Base-by-base conservation (phyloP, 2,113 vertebrate species). In the Anarrhichthys ocellatus region DNA sequence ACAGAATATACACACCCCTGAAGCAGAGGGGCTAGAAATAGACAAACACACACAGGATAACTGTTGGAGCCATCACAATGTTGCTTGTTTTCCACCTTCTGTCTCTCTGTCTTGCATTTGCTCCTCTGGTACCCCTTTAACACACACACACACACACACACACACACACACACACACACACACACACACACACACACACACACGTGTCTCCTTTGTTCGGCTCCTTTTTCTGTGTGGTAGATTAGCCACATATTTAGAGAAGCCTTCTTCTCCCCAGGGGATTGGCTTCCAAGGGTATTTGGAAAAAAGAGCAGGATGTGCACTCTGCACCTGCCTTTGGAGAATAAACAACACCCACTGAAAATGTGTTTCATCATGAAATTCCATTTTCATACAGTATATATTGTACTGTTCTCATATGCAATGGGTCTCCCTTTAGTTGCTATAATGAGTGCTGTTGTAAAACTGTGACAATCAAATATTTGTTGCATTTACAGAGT, bases 231-330 rank as follows among this genome's bases (percentile, higher is more conserved):
- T 80, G 68, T 85, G 76, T 85, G 71, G 88, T 88, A 89, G 71
- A 88, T 92, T 92, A 91, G 87, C 81, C 83, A 91, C 86, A 91
- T 93, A 94, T 94, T 94, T 94, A 92, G 90, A 89, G 86, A 93
- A 89, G 79, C 69, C 65, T 84, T 68, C 71, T 50, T 73, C 67
- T 87, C 89, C 76, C 83, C 73, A 56, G 82, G 89, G 90, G 80
- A 88, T 85, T 90, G 87, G 82, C 81, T 87, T 91, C 87, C 82
- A 44, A 86, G 72, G 85, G 86, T 90, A 78, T 93, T 92, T 91
- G 83, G 24, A 73, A 79, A 74, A 81, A 78, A 86, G 72, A 84
- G 81, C 78, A 89, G 58, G 78, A 84, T 82, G 62, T 91, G 84
- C 85, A 81, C 84, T 90, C 79, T 87, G 82, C 81, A 77, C 88